A percentile compares a stretch with the other conserved stretches of the same genome.
These are phyloP conservation scores for Coregonus clupeaformis DNA, from an alignment of 2,113 vertebrate genomes.

Conservation along the genomic window DNA sequence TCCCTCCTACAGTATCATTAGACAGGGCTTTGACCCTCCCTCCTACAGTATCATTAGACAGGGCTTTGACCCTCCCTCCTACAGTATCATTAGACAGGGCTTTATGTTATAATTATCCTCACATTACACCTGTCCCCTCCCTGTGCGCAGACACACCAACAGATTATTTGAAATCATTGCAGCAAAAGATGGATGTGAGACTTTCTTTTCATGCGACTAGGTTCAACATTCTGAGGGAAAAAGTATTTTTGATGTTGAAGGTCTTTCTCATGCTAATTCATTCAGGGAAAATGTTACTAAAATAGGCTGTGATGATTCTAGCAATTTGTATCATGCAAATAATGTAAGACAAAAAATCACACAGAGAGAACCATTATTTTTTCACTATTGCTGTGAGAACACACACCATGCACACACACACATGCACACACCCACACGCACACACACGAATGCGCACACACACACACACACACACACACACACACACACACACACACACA, in stretches of 20 bases:
- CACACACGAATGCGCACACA: neutral
- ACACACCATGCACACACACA: neutral
- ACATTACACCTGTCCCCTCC: constrained; percentile 12
- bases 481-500: neutral
- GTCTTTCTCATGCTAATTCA: constrained; percentile 40
- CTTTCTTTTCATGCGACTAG: constrained; percentile 13
- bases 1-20: no score
- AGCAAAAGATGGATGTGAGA: constrained; percentile 20
- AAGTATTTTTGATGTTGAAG: constrained; percentile 11
- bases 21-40: neutral
- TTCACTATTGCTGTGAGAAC: constrained; percentile 1
- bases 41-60: no score
- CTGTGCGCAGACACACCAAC: constrained; percentile 12
- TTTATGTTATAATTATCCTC: constrained; percentile 9
- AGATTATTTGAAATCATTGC: constrained; percentile 10
- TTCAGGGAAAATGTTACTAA: constrained; percentile 15
- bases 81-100: neutral
- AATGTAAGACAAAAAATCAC: constrained; percentile 26
- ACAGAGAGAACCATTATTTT: constrained; percentile 33
- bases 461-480: neutral
- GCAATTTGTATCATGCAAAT: constrained; percentile 52
- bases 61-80: no score
- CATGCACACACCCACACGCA: neutral
- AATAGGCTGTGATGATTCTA: constrained; percentile 10
- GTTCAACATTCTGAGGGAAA: constrained; percentile 17